Evolutionary conservation across 2,797 vertebrate genomes (phyloP).

Genomic region (Apogon talboti): DNA sequence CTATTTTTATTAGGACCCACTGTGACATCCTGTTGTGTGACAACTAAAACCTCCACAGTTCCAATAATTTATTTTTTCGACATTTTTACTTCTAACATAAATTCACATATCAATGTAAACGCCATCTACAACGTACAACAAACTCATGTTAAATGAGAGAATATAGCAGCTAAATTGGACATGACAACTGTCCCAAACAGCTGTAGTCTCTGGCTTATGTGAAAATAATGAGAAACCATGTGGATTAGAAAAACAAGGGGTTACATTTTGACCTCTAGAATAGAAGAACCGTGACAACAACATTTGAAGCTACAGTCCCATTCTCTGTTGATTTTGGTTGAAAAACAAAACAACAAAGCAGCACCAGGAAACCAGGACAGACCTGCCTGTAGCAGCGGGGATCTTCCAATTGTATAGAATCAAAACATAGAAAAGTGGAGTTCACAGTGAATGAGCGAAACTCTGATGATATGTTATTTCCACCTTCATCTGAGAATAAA

Average conservation of each 20-base stretch:
- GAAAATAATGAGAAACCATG: conserved; percentile 59
- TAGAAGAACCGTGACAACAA: conserved; percentile 38
- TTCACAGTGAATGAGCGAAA: conserved; percentile 3
- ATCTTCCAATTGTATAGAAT: conserved; percentile 24
- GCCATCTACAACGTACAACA: background rate
- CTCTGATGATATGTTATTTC: conserved; percentile 20
- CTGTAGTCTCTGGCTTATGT: conserved; percentile 20
- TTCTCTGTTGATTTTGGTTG: conserved; percentile 43
- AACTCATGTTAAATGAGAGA: background rate
- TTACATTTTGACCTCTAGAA: conserved; percentile 57
- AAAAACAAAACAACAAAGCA: background rate
- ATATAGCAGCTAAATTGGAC: conserved; percentile 25
- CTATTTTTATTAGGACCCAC: background rate
- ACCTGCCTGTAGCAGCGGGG: conserved; percentile 1
- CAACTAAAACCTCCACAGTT: background rate
- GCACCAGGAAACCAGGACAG: conserved; percentile 10
- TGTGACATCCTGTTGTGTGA: background rate
- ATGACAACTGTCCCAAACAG: conserved; percentile 26
- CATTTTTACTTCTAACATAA: background rate
- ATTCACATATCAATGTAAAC: background rate
- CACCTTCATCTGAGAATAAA: background rate
- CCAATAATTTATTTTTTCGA: too few species aligned
- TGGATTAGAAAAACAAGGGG: conserved; percentile 50
- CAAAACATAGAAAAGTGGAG: conserved; percentile 3
- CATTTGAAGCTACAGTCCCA: conserved; percentile 44